These are phyloP conservation scores for Chloropsis cyanopogon DNA, from an alignment of 2,113 vertebrate species.

Conservation along the genomic window DNA sequence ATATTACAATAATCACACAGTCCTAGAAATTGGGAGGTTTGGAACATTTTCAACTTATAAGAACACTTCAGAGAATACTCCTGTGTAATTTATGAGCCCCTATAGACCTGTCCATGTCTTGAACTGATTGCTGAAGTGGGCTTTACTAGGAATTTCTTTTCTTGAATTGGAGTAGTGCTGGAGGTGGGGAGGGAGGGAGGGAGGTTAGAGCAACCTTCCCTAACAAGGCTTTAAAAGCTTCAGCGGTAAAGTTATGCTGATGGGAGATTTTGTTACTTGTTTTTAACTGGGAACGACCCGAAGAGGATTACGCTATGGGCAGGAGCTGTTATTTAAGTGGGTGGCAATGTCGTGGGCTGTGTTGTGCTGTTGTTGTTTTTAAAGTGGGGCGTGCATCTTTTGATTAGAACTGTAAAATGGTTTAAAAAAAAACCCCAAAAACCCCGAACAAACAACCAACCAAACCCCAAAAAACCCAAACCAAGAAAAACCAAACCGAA, in stretches of 20 bases:
- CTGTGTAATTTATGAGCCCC: conserved; percentile 75
- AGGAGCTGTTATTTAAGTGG: conserved; percentile 61
- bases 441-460: background rate
- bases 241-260: conserved; percentile 54
- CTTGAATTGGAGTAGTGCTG: conserved; percentile 15
- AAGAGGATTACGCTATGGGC: conserved; percentile 18
- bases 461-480: background rate
- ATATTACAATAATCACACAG: background rate
- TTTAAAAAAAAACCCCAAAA: background rate
- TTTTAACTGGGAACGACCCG: conserved; percentile 1
- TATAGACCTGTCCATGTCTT: conserved; percentile 72
- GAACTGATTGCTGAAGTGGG: conserved; percentile 72
- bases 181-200: conserved; percentile 27
- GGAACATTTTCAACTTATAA: conserved; percentile 54
- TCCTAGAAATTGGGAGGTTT: conserved; percentile 44
- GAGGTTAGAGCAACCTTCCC: conserved; percentile 37
- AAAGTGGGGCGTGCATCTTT: background rate
- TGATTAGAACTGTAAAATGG: conserved; percentile 18
- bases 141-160: conserved; percentile 74
- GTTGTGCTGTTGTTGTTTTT: conserved; percentile 28
- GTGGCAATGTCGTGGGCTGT: conserved; percentile 34
- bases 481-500: background rate
- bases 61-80: conserved; percentile 69
- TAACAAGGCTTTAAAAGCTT: conserved; percentile 72
- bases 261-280: conserved; percentile 29